phyloP scores from a whole-genome alignment of 92 coral and sea anemone genomes.

The Actinostola sp. region DNA sequence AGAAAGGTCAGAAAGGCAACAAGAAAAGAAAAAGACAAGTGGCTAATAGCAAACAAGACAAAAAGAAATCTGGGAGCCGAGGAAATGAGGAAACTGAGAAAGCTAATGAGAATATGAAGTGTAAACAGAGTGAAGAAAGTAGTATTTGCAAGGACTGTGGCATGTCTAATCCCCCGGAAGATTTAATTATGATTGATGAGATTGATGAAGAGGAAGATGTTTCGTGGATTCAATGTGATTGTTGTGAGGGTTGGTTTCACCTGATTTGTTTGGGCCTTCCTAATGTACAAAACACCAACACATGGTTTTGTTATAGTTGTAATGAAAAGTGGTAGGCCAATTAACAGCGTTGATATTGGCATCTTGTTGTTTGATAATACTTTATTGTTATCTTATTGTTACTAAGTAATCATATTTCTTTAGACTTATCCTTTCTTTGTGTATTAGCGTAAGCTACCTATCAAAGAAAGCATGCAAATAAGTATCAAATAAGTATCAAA shows the following conservation, averaged over 20 bases:
- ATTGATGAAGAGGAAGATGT: background rate
- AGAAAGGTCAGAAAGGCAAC: background rate
- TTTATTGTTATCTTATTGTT: background rate
- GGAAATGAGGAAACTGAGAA: background rate
- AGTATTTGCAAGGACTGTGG: slow-evolving; percentile 1
- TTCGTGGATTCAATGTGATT: slow-evolving; percentile 18
- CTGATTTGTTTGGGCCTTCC: slow-evolving; percentile 26
- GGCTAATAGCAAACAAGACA: background rate
- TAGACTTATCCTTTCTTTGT: background rate
- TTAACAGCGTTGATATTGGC: background rate
- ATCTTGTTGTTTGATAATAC: background rate
- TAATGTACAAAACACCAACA: slow-evolving; percentile 1
- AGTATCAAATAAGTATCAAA: background rate
- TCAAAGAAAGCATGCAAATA: background rate
- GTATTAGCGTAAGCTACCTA: background rate
- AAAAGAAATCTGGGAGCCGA: no score
- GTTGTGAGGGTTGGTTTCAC: slow-evolving; percentile 25
- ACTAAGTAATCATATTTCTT: background rate
- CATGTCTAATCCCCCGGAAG: slow-evolving; percentile 3
- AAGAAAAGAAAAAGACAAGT: slow-evolving; percentile 23
- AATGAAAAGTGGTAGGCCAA: slow-evolving; percentile 15
- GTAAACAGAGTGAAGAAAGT: background rate
- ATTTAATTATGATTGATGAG: background rate
- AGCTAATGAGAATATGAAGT: background rate
- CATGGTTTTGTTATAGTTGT: slow-evolving; percentile 27